Base-by-base conservation (phyloP, 2,113 vertebrate species). In the Nicator chloris region DNA sequence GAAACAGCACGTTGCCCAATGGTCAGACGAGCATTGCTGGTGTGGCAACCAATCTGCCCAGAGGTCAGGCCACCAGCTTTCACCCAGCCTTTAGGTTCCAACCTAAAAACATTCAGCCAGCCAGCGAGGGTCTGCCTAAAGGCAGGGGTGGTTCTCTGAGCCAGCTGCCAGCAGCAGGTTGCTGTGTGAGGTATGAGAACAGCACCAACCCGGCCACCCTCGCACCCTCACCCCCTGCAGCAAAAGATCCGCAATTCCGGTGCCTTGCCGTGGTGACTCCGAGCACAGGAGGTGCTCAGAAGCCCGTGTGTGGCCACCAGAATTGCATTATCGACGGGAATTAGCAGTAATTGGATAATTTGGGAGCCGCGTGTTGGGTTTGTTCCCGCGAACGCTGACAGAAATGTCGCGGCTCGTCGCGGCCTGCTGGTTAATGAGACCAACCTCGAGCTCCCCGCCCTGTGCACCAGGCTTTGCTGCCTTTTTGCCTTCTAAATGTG, bases 91-190 rank as follows among this genome's bases (percentile, higher is more conserved):
- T 88, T n/a, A 64, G 92, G 18, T 65, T 91, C 56, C 45, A 37
- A 69, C 82, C 69, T 18, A 15, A 68, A 87, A 94, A 6, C 23
- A 4, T 24, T 21, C 72, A 14, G 3, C 19, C 35, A 27, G 71
- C 12, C 21, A 4, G 57, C 2, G 30, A 85, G 60, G 30, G 26
- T 7, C 39, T 66, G 24, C 4, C 19, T 42, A 22, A 33, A 21
- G 10, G 0, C 45, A 47, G 30, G 13, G 56, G 7, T 33, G 9
- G 0, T 21, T 33, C 12, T 49, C 0, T 19, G 59, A 59, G 4
- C 56, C 50, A 63, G 75, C 79, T 8, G 63, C 15, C 30, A 6
- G 64, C 65, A 60, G 39, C 21, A 49, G 54, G 30, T 15, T 40
- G 15, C 28, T 35, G 18, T 27, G 9, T 30, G 44, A 45, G n/a